A percentile compares a stretch with the other conserved stretches of the same genome.
These are phyloP conservation scores for Hippocampus mohnikei DNA, from an alignment of 2,113 vertebrate species.

Conservation along the genomic window DNA sequence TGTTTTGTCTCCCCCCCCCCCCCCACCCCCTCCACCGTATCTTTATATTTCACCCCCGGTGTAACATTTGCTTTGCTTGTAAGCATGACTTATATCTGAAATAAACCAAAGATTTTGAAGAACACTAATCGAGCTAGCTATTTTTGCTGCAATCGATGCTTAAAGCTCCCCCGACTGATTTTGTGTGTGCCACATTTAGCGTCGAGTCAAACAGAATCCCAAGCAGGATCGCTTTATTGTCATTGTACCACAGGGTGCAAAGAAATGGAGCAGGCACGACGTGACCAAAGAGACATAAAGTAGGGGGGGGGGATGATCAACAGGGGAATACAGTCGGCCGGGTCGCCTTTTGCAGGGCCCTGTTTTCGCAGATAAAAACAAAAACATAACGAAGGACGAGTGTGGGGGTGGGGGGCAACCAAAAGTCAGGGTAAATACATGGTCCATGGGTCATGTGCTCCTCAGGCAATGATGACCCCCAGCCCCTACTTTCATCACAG, in stretches of 20 bases:
- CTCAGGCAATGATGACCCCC: background rate
- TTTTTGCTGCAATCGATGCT: slow-evolving; percentile 17
- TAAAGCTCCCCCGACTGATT: background rate
- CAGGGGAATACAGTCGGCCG: too few species aligned
- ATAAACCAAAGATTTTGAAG: slow-evolving; percentile 38
- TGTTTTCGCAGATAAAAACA: too few species aligned
- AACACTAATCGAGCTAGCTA: background rate
- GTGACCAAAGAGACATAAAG: too few species aligned
- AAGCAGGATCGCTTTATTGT: too few species aligned
- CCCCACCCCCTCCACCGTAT: background rate
- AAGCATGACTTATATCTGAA: slow-evolving; percentile 61
- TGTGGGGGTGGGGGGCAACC: too few species aligned
- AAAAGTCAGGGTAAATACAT: background rate
- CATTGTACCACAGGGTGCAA: too few species aligned
- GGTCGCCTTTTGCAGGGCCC: too few species aligned
- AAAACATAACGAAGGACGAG: too few species aligned
- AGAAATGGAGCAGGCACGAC: too few species aligned
- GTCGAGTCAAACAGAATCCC: too few species aligned
- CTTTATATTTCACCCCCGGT: slow-evolving; percentile 16
- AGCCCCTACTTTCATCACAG: background rate
- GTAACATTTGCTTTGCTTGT: slow-evolving; percentile 54
- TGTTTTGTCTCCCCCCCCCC: background rate
- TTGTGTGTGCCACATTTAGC: background rate
- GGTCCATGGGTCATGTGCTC: background rate
- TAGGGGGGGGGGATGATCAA: too few species aligned